phyloP scores from a whole-genome alignment of 2,888 invertebrate species.

The Meghimatium bilineatum region DNA sequence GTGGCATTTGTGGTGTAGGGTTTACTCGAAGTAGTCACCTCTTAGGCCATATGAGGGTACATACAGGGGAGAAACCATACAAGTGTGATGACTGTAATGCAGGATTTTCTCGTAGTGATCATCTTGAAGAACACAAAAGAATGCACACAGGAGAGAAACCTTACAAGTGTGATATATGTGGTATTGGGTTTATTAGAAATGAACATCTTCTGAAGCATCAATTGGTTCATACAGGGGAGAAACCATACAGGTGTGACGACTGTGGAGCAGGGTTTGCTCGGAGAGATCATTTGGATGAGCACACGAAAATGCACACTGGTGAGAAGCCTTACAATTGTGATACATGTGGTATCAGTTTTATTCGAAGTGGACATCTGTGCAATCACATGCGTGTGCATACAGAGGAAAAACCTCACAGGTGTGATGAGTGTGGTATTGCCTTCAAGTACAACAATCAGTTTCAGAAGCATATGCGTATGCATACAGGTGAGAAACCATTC shows the following conservation, averaged over 20 bases:
- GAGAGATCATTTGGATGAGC: not conserved
- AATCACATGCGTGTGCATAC: not conserved
- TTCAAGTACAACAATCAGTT: not conserved
- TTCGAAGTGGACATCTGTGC: not conserved
- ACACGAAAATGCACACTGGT: not conserved
- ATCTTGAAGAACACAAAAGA: constrained; percentile 3
- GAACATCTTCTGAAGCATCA: not conserved
- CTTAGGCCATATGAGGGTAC: not conserved
- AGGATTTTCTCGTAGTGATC: not conserved
- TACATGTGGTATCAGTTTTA: not conserved
- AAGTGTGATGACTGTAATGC: constrained; percentile 17
- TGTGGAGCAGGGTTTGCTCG: constrained; percentile 9
- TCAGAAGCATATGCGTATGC: constrained; percentile 1
- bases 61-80: constrained; percentile 29
- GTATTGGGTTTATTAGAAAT: not conserved
- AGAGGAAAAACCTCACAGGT: constrained; percentile 12
- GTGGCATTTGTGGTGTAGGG: constrained; percentile 16
- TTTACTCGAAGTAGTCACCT: not conserved
- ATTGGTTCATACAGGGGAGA: constrained; percentile 13
- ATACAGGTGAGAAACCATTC: constrained; percentile 35
- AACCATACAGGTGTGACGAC: not conserved
- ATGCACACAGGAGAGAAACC: constrained; percentile 36
- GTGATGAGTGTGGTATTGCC: constrained; percentile 2
- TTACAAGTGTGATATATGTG: constrained; percentile 25
- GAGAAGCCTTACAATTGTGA: constrained; percentile 4